phyloP scores from a whole-genome alignment of 2,888 invertebrate species.

The Lymantria dispar region DNA sequence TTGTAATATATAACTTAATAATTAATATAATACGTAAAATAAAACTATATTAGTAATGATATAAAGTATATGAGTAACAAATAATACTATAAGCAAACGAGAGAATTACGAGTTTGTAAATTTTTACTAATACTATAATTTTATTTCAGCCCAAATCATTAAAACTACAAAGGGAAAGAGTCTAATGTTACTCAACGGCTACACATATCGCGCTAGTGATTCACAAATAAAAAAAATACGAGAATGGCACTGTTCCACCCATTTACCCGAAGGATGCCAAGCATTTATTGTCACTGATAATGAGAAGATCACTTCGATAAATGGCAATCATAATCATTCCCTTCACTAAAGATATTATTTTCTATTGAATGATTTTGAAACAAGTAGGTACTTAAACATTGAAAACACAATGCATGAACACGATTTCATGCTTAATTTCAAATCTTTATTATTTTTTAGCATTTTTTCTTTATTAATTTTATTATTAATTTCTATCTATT shows the following conservation, averaged over 20 bases:
- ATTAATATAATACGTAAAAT: no score
- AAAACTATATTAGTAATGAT: no score
- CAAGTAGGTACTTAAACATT: no score
- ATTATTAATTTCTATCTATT: no score
- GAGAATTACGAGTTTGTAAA: background rate
- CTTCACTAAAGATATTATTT: background rate
- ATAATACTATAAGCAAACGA: background rate
- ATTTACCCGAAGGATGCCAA: background rate
- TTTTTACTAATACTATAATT: background rate
- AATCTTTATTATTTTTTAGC: no score
- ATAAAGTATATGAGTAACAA: no score
- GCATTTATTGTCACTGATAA: conserved; percentile 1
- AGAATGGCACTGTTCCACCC: conserved; percentile 2
- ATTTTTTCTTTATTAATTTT: no score
- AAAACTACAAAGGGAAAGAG: conserved; percentile 1
- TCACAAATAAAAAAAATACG: background rate
- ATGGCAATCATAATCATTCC: background rate
- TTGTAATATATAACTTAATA: no score
- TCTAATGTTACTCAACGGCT: background rate
- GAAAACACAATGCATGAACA: no score
- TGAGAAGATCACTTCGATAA: background rate
- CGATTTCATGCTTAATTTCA: no score
- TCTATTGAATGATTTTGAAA: background rate
- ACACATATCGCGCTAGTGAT: background rate
- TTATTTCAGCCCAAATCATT: conserved; percentile 3